phyloP scores from a whole-genome alignment of 2,888 invertebrate species.

The Eucera pruinosa region DNA sequence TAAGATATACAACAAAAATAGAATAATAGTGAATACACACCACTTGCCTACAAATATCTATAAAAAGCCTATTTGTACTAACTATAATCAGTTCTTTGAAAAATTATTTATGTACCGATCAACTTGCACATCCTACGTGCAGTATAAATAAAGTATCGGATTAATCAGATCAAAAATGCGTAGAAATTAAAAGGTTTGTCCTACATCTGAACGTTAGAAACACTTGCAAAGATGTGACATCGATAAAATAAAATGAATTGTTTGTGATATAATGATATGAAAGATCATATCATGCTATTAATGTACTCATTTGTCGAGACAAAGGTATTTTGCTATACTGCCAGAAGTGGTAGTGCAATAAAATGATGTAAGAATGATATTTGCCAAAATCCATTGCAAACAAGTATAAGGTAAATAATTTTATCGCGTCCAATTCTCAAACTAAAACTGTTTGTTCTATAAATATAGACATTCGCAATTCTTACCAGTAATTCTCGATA shows the following conservation, averaged over 20 bases:
- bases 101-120: constrained; percentile 1
- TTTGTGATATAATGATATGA: constrained; percentile 16
- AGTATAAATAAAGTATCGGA: not conserved
- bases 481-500: not conserved
- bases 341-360: not conserved
- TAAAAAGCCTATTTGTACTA: not conserved
- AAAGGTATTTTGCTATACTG: not conserved
- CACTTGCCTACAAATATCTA: not conserved
- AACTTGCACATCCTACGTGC: not conserved
- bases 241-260: not conserved
- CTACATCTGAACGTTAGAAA: not conserved
- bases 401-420: not conserved
- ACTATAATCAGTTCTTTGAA: not conserved
- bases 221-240: not conserved
- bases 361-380: not conserved
- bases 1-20: not conserved
- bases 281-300: constrained; percentile 14
- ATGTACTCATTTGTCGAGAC: not conserved
- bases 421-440: not conserved
- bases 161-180: not conserved
- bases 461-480: not conserved
- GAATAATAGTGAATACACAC: not conserved
- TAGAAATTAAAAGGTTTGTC: not conserved
- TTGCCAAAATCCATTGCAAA: not conserved
- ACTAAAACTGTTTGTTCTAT: not conserved